These are phyloP conservation scores for Sphaeramia orbicularis DNA, from an alignment of 2,797 vertebrate species.

Conservation along the genomic window DNA sequence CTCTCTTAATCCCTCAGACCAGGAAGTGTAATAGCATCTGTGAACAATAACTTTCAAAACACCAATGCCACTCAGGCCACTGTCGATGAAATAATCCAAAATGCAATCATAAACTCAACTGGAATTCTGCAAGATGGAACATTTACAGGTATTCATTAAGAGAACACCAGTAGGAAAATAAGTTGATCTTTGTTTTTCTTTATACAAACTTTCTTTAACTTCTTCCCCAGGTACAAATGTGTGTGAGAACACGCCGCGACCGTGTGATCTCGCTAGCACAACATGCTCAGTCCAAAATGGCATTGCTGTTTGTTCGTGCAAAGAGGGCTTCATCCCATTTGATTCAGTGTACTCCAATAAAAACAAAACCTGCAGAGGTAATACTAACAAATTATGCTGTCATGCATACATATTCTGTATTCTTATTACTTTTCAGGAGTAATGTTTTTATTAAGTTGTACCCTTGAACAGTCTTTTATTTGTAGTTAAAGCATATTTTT, in stretches of 20 bases:
- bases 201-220: neutral
- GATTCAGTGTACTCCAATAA: slow-evolving; percentile 50
- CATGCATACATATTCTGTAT: neutral
- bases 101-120: neutral
- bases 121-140: slow-evolving; percentile 30
- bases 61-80: slow-evolving; percentile 33
- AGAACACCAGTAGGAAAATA: neutral
- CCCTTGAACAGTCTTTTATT: neutral
- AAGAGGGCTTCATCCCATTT: slow-evolving; percentile 57
- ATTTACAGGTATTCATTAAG: slow-evolving; percentile 55
- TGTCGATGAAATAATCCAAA: neutral
- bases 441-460: neutral
- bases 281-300: slow-evolving; percentile 16
- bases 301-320: slow-evolving; percentile 67
- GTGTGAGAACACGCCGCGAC: slow-evolving; percentile 30
- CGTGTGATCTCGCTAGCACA: slow-evolving; percentile 72
- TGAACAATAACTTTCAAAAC: slow-evolving; percentile 79
- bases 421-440: neutral
- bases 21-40: slow-evolving; percentile 80
- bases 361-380: slow-evolving; percentile 81
- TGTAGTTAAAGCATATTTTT: neutral
- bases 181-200: slow-evolving; percentile 2
- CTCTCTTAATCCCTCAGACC: slow-evolving; percentile 55
- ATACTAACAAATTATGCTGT: neutral
- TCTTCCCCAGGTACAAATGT: slow-evolving; percentile 38